Conservation (phyloP, 2,888 invertebrate species). For the Amiota minor region DNA sequence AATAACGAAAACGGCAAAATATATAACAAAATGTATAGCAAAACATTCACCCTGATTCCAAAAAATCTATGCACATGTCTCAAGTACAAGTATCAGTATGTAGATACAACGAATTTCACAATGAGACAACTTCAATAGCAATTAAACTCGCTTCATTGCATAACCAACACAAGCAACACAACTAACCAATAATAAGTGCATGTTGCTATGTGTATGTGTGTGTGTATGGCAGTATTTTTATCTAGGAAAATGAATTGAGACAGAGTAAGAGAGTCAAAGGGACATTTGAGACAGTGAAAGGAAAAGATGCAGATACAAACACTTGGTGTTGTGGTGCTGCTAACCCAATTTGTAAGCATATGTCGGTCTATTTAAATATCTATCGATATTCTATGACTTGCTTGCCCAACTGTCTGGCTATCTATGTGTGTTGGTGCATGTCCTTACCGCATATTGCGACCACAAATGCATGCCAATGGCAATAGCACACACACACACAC, state of each 20-base stretch:
- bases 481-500: slow-evolving; percentile 6
- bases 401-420: not conserved
- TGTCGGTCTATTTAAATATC: not conserved
- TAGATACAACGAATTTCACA: not conserved
- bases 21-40: not conserved
- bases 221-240: not conserved
- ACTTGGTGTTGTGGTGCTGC: not conserved
- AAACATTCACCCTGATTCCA: too few relatives aligned
- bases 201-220: not conserved
- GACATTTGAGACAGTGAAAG: too few relatives aligned
- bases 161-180: slow-evolving; percentile 7
- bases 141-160: slow-evolving; percentile 24
- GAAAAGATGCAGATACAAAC: not conserved
- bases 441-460: slow-evolving; percentile 21
- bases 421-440: not conserved
- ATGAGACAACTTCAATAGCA: slow-evolving; percentile 24
- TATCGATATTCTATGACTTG: not conserved
- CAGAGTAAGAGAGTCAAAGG: too few relatives aligned
- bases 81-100: not conserved
- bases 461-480: slow-evolving; percentile 23
- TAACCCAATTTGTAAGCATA: slow-evolving; percentile 23
- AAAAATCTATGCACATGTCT: not conserved
- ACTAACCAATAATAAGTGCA: not conserved
- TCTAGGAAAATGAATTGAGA: not conserved
- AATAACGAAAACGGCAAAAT: not conserved